Base-by-base conservation (phyloP, 2,113 vertebrate genomes). In the Clinocottus analis region DNA sequence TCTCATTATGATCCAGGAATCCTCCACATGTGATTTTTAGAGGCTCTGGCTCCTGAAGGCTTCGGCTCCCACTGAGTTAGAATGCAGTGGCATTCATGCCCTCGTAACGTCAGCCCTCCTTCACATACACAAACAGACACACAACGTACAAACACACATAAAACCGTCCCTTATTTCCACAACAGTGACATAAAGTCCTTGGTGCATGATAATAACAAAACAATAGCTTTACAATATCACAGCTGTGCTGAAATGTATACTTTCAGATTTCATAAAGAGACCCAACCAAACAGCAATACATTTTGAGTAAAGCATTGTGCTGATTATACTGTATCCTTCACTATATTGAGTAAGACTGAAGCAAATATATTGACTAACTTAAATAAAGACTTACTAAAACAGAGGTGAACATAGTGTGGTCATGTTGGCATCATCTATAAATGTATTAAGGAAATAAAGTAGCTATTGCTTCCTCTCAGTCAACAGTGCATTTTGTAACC, bases 1-100 rank as follows among this genome's bases (percentile, higher is more conserved):
- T 89, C 77, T 89, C 84, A 90, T 91, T 90, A 91, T 25, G 9
- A 72, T 17, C 72, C 59, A 85, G 80, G 90, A 93, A 90, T 92
- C 82, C 89, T 85, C 77, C 89, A 82, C 85, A 90, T 91, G 83
- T 75, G 67, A 79, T 71, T 90, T 85, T 85, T 83, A 86, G 91
- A 88, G 47, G 83, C 83, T 70, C 31, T 75, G 72, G 73, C 79
- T 87, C 76, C 84, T 77, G 72, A 68, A 79, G 77, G 67, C 85
- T 80, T 83, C 43, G 29, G 61, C 88, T 91, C 86, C 85, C 83
- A 84, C 78, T 78, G 75, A 81, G 84, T 87, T 68, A 56, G 82
- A 69, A 85, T 62, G 80, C 31, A 59, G 65, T 78, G 86, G 87
- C 77, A 82, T 86, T 81, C 45, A 3, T 79, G 72, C 69, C 60